phyloP scores from a whole-genome alignment of 2,113 vertebrate species.

The Elaphurus davidianus region DNA sequence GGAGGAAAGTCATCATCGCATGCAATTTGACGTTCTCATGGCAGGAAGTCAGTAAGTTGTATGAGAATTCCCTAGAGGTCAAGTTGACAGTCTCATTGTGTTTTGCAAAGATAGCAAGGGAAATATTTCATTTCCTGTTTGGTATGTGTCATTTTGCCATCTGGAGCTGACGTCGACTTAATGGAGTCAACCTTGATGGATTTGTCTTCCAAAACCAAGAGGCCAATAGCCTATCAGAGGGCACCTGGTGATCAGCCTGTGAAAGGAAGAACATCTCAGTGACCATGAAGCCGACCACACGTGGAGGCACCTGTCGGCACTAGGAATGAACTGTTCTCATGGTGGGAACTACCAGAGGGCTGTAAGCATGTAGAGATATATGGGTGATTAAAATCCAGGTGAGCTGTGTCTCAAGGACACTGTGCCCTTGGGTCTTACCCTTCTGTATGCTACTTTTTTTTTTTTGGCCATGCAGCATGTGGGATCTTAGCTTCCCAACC shows the following conservation, averaged over 20 bases:
- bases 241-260: accelerated
- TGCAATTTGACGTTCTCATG: not conserved
- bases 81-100: not conserved
- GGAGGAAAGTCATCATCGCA: accelerated
- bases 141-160: not conserved
- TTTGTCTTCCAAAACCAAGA: not conserved
- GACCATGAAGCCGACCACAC: not conserved
- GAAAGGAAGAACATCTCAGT: not conserved
- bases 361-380: not conserved
- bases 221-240: not conserved
- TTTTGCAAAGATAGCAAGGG: not conserved
- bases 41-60: not conserved
- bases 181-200: not conserved
- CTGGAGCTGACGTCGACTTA: not conserved
- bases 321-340: not conserved
- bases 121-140: not conserved
- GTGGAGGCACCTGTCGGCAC: accelerated
- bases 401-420: not conserved
- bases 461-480: not conserved
- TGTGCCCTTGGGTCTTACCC: not conserved
- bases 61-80: not conserved
- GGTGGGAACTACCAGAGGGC: not conserved
- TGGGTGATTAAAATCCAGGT: not conserved
- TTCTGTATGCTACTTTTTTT: not conserved
- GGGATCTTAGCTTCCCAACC: not conserved